A percentile compares a stretch with the other conserved stretches of the same genome.
Conservation (phyloP, 2,888 invertebrate species). For the Galerucella calmariensis region DNA sequence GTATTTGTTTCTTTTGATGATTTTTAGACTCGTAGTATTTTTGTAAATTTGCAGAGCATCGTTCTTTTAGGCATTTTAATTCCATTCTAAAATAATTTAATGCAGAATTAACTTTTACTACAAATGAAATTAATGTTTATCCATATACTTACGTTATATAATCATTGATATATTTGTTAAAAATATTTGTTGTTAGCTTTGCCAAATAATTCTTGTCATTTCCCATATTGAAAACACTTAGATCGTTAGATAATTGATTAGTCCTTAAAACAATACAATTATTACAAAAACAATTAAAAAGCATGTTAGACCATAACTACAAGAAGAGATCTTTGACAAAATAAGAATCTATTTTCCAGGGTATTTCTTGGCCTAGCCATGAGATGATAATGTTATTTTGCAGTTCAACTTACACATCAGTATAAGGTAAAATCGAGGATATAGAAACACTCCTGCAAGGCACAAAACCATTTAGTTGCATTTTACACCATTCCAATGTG, state of each 20-base stretch:
- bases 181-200: conserved; percentile 84
- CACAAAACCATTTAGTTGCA: too few species aligned
- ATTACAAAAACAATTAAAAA: neutral
- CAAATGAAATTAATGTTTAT: conserved; percentile 25
- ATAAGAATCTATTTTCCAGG: too few species aligned
- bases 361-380: too few species aligned
- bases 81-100: conserved; percentile 70
- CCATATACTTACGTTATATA: conserved; percentile 73
- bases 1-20: conserved; percentile 94
- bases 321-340: neutral
- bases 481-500: too few species aligned
- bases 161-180: conserved; percentile 80
- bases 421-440: too few species aligned
- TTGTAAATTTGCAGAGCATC: conserved; percentile 79
- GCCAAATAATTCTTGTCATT: conserved; percentile 82
- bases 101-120: neutral
- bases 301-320: neutral
- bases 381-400: neutral
- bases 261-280: conserved; percentile 69
- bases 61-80: conserved; percentile 80
- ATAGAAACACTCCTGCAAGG: too few species aligned
- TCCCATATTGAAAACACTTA: conserved; percentile 81
- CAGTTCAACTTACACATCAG: too few species aligned
- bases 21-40: conserved; percentile 92
- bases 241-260: conserved; percentile 77